A percentile compares a stretch with the other conserved stretches of the same genome.
Evolutionary conservation across 2,888 invertebrate genomes (phyloP).

Genomic region (Stenodema calcarata): DNA sequence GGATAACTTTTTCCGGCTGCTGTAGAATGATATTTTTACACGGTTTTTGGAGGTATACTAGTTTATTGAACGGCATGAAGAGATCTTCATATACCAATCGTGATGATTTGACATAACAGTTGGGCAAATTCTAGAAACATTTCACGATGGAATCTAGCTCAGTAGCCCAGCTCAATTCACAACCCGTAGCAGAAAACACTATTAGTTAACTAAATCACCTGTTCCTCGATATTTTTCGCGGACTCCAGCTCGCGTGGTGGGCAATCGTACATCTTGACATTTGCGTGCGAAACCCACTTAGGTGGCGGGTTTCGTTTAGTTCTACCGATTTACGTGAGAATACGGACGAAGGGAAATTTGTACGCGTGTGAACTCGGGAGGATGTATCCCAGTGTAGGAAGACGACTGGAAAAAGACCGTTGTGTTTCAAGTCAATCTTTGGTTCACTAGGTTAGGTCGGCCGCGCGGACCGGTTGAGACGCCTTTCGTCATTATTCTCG

Average conservation of each 20-base stretch:
- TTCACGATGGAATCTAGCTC: background rate
- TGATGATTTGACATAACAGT: no score
- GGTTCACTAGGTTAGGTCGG: slow-evolving; percentile 47
- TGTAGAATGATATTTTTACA: no score
- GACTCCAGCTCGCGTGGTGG: background rate
- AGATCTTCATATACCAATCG: no score
- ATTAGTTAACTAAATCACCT: background rate
- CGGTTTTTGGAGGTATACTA: no score
- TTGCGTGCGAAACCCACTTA: background rate
- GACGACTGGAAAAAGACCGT: background rate
- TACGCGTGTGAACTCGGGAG: background rate
- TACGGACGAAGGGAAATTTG: background rate
- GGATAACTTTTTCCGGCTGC: no score
- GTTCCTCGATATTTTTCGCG: background rate
- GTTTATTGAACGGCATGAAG: no score
- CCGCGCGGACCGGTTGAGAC: slow-evolving; percentile 40
- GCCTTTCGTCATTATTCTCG: slow-evolving; percentile 27
- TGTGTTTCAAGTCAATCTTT: slow-evolving; percentile 37
- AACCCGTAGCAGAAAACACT: background rate
- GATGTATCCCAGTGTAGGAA: slow-evolving; percentile 28
- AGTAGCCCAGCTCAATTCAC: background rate
- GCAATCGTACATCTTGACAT: background rate
- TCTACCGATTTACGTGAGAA: background rate
- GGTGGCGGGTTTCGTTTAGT: background rate
- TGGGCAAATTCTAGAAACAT: no score